These are phyloP conservation scores for Tragelaphus scriptus DNA, from an alignment of 2,113 vertebrate genomes.

Conservation along the genomic window DNA sequence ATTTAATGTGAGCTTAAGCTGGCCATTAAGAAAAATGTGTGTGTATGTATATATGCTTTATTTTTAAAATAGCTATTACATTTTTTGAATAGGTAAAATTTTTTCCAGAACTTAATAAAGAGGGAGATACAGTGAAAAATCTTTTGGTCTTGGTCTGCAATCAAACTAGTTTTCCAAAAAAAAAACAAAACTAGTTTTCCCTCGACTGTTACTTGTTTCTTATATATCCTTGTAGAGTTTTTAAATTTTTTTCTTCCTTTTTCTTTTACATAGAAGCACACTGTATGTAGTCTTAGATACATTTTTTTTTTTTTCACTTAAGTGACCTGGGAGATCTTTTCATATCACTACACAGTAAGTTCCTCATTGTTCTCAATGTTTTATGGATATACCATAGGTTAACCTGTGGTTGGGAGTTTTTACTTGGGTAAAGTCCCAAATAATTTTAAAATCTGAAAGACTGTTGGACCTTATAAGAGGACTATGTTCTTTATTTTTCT, in stretches of 20 bases:
- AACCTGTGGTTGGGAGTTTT: slow-evolving; percentile 47
- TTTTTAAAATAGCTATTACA: background rate
- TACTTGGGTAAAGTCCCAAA: slow-evolving; percentile 18
- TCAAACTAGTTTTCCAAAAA: background rate
- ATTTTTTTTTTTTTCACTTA: background rate
- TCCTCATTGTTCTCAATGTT: background rate
- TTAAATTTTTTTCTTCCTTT: background rate
- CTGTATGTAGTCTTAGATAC: background rate
- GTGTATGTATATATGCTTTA: background rate
- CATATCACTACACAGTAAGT: background rate
- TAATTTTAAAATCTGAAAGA: slow-evolving; percentile 37
- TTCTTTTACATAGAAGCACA: background rate
- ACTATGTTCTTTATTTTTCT: slow-evolving; percentile 22
- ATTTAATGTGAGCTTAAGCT: background rate
- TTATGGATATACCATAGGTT: slow-evolving; percentile 17
- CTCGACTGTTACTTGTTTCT: background rate
- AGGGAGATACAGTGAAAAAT: background rate
- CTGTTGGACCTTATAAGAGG: background rate
- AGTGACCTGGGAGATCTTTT: slow-evolving; percentile 25
- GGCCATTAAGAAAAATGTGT: background rate
- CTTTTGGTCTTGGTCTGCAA: background rate
- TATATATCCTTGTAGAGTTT: background rate
- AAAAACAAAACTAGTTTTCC: background rate
- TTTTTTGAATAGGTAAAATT: background rate
- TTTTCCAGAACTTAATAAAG: background rate